Evolutionary conservation across 2,797 vertebrate genomes (phyloP).

Genomic region (Rhyacichthys aspro): DNA sequence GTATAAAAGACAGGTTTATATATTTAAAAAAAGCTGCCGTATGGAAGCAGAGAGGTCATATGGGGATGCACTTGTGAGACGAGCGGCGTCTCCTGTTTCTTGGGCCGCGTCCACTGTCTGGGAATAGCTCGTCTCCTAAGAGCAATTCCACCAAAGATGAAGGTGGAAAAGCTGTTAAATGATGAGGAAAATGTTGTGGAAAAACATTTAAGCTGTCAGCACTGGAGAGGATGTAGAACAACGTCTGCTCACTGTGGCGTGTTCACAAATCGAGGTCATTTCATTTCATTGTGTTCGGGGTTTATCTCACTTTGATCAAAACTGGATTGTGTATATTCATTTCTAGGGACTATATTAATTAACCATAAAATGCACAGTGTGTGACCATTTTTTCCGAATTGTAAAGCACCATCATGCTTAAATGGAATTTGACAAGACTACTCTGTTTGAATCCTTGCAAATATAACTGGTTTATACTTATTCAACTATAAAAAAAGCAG

Average conservation of each 20-base stretch:
- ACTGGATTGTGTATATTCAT: slow-evolving; percentile 2
- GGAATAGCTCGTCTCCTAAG: slow-evolving; percentile 49
- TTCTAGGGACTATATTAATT: neutral
- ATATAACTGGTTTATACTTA: no score
- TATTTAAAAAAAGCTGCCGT: slow-evolving; percentile 63
- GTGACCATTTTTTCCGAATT: no score
- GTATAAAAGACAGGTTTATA: slow-evolving; percentile 38
- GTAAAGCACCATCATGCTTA: no score
- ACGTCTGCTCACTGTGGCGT: slow-evolving; percentile 10
- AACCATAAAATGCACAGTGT: no score
- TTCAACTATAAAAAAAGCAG: no score
- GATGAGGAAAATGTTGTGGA: slow-evolving; percentile 54
- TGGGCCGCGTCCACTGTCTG: slow-evolving; percentile 45
- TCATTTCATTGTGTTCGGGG: slow-evolving; percentile 23
- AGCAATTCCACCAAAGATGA: slow-evolving; percentile 45
- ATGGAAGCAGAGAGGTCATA: slow-evolving; percentile 41
- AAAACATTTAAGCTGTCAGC: slow-evolving; percentile 45
- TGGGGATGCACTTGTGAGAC: slow-evolving; percentile 50
- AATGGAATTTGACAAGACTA: no score
- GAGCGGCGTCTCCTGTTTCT: slow-evolving; percentile 53
- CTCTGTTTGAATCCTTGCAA: no score
- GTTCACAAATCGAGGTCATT: slow-evolving; percentile 40
- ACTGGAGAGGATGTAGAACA: slow-evolving; percentile 19
- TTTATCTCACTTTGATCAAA: slow-evolving; percentile 11
- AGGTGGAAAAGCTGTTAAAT: slow-evolving; percentile 59